Percentiles rank a stretch among this genome's conserved stretches.
phyloP scores from a whole-genome alignment of 2,113 vertebrate genomes.

The Elachura formosa region DNA sequence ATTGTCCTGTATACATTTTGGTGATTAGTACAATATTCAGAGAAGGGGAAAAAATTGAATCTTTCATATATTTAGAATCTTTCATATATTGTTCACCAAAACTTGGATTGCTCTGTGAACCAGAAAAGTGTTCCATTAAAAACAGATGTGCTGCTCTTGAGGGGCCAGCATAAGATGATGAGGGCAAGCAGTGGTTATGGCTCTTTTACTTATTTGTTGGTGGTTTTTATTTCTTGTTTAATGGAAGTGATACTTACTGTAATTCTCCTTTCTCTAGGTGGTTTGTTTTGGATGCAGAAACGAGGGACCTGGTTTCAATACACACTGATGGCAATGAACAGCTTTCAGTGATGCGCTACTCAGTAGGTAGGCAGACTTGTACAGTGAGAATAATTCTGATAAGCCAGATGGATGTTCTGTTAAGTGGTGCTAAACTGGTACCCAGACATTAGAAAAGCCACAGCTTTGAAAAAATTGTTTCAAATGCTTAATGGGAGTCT shows the following conservation, averaged over 20 bases:
- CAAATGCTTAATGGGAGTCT: not conserved
- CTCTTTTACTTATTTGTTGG: not conserved
- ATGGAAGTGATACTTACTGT: not conserved
- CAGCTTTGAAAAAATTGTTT: not conserved
- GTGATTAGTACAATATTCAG: not conserved
- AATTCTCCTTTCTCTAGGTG: slow-evolving; percentile 78
- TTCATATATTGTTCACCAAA: not conserved
- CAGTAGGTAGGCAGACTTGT: slow-evolving; percentile 78
- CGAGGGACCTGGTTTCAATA: slow-evolving; percentile 91
- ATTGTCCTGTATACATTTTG: not conserved
- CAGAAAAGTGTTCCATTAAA: not conserved
- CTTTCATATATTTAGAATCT: not conserved
- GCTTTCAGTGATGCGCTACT: slow-evolving; percentile 96
- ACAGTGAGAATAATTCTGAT: not conserved
- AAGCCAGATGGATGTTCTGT: not conserved
- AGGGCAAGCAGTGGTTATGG: not conserved
- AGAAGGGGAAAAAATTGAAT: not conserved
- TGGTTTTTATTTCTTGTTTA: not conserved
- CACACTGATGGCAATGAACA: slow-evolving; percentile 97
- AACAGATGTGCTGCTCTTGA: not conserved
- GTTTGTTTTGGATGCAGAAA: slow-evolving; percentile 95
- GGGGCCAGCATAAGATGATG: not conserved
- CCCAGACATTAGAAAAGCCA: not conserved
- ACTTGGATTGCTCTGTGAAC: not conserved
- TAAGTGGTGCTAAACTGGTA: not conserved